Evolutionary conservation across 2,888 invertebrate species (phyloP), one percentile per base, ranked within the genome.

Genomic region (Drosophila macrospina): DNA sequence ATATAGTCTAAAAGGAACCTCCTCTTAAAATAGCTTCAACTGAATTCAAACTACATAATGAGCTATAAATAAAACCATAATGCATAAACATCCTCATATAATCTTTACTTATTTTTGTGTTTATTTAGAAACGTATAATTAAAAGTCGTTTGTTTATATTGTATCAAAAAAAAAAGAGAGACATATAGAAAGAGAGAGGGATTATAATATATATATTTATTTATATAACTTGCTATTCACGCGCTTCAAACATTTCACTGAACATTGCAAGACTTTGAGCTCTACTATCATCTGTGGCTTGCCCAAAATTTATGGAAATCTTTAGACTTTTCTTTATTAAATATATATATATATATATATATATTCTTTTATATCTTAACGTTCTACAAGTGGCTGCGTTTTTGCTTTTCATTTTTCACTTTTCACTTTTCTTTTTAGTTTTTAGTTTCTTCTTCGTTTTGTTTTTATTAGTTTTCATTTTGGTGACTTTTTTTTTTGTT

Each of bases 71-170:
- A 59, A 50, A 59, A 57, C 47, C 0, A 16, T 16, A 4, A n/a
- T 28, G 1, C 7, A 10, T 32, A 13, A 0, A 48, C 34, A 60
- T 20, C 6, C 41, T 41, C 16, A 16, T 61, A 36, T 41, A 45
- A 44, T 66, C 16, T 79, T 71, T 66, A 63, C 54, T 63, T 70
- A 55, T 55, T 78, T 74, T 54, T 55, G 32, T 66, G 64, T 79
- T 75, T 66, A 62, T 78, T 78, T 65, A 61, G 75, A 69, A 88
- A 86, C 42, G 44, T 62, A 82, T 88, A 88, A 79, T 83, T 88
- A 83, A 84, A 79, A 83, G 83, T 83, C 86, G 83, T 86, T 86
- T 87, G 55, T 81, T 81, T 78, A 78, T 37, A 67, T 64, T 75
- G 68, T 73, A 69, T 63, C 34, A 71, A 78, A 80, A 75, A 28